These are phyloP conservation scores for Pungitius pungitius DNA, from an alignment of 2,113 vertebrate genomes.

Conservation along the genomic window DNA sequence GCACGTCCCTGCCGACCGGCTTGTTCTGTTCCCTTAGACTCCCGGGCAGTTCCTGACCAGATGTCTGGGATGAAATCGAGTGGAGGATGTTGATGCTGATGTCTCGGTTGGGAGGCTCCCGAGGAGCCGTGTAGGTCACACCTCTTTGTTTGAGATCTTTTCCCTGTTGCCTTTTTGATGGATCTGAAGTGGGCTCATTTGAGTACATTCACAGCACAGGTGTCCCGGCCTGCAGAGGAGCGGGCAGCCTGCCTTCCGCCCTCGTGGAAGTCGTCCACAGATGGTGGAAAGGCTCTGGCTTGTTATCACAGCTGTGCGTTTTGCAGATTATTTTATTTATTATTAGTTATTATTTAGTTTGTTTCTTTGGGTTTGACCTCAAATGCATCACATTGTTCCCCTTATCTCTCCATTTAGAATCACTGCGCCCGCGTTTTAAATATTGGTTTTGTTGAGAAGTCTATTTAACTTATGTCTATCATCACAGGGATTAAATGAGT, in stretches of 20 bases:
- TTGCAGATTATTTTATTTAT: too few species aligned
- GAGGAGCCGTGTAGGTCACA: constrained; percentile 10
- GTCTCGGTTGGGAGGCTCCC: not conserved
- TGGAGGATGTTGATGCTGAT: not conserved
- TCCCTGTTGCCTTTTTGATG: not conserved
- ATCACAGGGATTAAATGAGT: constrained; percentile 36
- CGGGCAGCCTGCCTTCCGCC: not conserved
- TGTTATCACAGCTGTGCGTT: constrained; percentile 3
- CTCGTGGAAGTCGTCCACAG: not conserved
- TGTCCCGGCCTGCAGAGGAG: not conserved
- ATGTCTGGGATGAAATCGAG: not conserved
- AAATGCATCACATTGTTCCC: constrained; percentile 11
- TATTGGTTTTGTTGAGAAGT: constrained; percentile 20
- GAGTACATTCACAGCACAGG: not conserved
- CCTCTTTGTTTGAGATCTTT: constrained; percentile 18
- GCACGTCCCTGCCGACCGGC: too few species aligned
- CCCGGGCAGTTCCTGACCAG: not conserved
- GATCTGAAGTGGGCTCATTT: constrained; percentile 19
- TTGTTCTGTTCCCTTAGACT: too few species aligned
- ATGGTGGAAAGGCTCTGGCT: not conserved
- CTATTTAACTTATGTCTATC: constrained; percentile 17
- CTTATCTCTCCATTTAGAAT: not conserved
- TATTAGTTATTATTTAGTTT: too few species aligned
- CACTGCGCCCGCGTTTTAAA: constrained; percentile 19
- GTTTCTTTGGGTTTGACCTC: constrained; percentile 25